phyloP scores from a whole-genome alignment of 2,113 vertebrate species.

The Corvus cornix region DNA sequence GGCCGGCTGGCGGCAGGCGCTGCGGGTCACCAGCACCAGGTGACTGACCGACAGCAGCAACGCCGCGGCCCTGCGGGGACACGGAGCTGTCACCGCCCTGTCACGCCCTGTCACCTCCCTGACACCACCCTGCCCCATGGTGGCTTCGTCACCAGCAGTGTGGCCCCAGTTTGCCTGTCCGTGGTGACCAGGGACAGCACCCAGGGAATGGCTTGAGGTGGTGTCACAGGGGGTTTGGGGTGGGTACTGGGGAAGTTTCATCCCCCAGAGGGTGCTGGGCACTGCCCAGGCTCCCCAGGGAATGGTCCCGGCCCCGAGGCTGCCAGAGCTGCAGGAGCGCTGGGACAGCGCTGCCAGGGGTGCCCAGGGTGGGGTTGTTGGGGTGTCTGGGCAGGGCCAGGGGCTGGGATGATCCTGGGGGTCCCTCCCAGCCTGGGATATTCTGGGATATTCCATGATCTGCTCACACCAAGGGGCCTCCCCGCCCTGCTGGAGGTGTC shows the following conservation, averaged over 20 bases:
- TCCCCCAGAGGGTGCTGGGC: background rate
- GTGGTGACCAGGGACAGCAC: background rate
- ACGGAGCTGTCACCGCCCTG: background rate
- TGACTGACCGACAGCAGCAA: slow-evolving; percentile 91
- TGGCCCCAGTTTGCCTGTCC: background rate
- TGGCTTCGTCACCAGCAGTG: background rate
- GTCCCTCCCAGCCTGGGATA: background rate
- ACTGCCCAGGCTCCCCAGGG: background rate
- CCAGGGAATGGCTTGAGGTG: background rate
- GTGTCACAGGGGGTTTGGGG: background rate
- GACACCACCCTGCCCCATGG: background rate
- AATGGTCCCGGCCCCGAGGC: background rate
- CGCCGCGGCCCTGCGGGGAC: slow-evolving; percentile 81
- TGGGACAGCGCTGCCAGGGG: background rate
- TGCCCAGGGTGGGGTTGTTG: background rate
- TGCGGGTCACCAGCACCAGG: slow-evolving; percentile 92
- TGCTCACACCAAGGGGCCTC: background rate
- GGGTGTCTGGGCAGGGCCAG: rapidly evolving
- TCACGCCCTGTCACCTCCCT: background rate
- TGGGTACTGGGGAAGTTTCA: background rate
- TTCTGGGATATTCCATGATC: background rate
- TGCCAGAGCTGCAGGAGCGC: background rate
- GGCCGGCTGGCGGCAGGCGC: slow-evolving; percentile 89
- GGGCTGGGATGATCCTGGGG: background rate
- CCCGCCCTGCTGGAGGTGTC: background rate